A percentile compares a stretch with the other conserved stretches of the same genome.
These are phyloP conservation scores for Ephialtes manifestator DNA, from an alignment of 2,888 invertebrate species.

Conservation along the genomic window DNA sequence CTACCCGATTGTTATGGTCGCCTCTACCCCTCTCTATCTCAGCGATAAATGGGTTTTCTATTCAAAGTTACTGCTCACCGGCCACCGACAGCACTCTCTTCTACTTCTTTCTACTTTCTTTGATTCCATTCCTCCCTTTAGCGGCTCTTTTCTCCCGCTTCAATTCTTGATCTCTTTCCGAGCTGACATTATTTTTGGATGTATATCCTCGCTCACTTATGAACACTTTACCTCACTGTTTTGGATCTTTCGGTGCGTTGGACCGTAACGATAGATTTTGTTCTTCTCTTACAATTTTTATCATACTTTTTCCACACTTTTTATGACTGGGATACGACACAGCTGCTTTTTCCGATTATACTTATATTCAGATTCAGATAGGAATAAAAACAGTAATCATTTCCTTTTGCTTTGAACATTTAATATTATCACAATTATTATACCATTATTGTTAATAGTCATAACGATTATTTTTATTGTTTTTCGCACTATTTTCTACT, in stretches of 20 bases:
- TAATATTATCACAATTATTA: neutral
- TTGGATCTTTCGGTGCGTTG: neutral
- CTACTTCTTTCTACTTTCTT: conserved; percentile 7
- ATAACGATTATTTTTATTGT: no score
- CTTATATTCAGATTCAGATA: neutral
- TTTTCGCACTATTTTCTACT: no score
- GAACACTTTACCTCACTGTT: conserved; percentile 26
- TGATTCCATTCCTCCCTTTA: conserved; percentile 19
- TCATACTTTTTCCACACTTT: neutral
- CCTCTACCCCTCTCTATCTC: conserved; percentile 53
- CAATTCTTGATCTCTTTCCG: conserved; percentile 52
- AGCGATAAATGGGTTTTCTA: conserved; percentile 69
- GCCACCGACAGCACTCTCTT: conserved; percentile 51
- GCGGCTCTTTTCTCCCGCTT: conserved; percentile 34
- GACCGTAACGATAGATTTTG: neutral
- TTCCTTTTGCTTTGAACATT: neutral
- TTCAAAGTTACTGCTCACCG: conserved; percentile 68
- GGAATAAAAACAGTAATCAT: neutral
- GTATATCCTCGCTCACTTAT: conserved; percentile 7
- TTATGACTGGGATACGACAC: neutral
- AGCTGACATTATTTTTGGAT: conserved; percentile 21
- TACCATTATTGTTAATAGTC: neutral
- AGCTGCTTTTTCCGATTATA: neutral
- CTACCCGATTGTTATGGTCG: conserved; percentile 72
- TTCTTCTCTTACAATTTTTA: neutral